These are phyloP conservation scores for Microcebus tavaratra DNA, from an alignment of 2,113 vertebrate species.

Conservation along the genomic window DNA sequence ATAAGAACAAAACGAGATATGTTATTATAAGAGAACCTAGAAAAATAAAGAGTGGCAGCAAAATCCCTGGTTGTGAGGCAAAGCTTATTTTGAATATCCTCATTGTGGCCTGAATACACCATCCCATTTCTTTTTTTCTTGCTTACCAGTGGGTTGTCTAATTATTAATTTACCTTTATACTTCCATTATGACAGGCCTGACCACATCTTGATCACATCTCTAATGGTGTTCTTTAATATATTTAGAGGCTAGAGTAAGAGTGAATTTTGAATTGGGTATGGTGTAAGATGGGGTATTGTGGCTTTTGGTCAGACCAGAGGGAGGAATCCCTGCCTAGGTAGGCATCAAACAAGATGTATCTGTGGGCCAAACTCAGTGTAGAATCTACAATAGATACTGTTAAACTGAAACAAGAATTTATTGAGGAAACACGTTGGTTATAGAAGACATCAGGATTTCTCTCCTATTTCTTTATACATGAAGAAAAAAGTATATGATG, in stretches of 20 bases:
- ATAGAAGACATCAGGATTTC: background rate
- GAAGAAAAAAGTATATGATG: background rate
- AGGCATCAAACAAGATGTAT: background rate
- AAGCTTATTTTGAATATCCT: background rate
- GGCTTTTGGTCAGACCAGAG: background rate
- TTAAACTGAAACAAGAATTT: background rate
- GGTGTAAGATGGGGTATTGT: background rate
- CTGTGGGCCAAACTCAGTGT: background rate
- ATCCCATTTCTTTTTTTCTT: background rate
- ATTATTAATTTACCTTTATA: background rate
- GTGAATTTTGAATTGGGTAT: background rate
- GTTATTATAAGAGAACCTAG: background rate
- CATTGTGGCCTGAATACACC: background rate
- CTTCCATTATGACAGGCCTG: background rate
- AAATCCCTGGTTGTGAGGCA: background rate
- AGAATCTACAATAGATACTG: background rate
- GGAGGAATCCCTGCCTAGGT: background rate
- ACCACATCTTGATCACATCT: background rate
- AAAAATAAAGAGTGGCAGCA: background rate
- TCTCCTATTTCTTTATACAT: background rate
- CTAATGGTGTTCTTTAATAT: background rate
- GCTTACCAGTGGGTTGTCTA: background rate
- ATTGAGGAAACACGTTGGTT: background rate
- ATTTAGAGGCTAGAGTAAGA: background rate
- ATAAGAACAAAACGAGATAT: background rate